Percentiles rank a stretch among this genome's conserved stretches.
These are phyloP conservation scores for Cryptoprocta ferox DNA, from an alignment of 2,797 vertebrate species.

Conservation along the genomic window DNA sequence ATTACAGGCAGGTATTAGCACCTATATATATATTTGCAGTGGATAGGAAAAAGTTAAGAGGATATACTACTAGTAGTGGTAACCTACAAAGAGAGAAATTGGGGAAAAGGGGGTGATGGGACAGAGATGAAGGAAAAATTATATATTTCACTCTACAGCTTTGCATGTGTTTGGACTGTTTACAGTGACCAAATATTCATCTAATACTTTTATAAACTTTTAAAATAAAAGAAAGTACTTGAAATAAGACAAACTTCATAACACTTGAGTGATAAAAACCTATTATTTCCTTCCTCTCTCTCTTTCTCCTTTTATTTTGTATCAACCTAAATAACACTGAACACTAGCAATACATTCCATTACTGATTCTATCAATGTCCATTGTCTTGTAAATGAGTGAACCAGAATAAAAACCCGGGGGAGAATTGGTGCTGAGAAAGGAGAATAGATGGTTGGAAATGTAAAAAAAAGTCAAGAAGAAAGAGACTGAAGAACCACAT, in stretches of 20 bases:
- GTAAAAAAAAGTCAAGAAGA: neutral
- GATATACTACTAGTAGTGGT: neutral
- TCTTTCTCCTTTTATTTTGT: neutral
- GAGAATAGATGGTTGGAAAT: neutral
- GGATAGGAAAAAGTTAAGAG: neutral
- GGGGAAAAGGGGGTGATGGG: neutral
- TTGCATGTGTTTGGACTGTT: neutral
- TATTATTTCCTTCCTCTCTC: neutral
- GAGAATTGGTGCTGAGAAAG: neutral
- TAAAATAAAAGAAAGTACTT: conserved; percentile 20
- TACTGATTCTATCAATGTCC: neutral
- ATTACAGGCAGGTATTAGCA: neutral
- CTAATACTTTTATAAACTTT: neutral
- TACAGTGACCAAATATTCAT: neutral
- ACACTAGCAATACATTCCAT: neutral
- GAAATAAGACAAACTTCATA: neutral
- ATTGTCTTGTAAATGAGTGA: neutral
- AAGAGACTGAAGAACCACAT: neutral
- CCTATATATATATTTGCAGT: neutral
- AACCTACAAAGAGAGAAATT: neutral
- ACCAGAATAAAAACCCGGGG: neutral
- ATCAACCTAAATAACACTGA: neutral
- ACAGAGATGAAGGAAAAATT: neutral
- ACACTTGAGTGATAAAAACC: neutral
- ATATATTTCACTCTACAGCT: neutral